A percentile compares a stretch with the other conserved stretches of the same genome.
These are phyloP conservation scores for Scaptomyza hsui DNA, from an alignment of 1,140 invertebrate genomes.

Conservation along the genomic window DNA sequence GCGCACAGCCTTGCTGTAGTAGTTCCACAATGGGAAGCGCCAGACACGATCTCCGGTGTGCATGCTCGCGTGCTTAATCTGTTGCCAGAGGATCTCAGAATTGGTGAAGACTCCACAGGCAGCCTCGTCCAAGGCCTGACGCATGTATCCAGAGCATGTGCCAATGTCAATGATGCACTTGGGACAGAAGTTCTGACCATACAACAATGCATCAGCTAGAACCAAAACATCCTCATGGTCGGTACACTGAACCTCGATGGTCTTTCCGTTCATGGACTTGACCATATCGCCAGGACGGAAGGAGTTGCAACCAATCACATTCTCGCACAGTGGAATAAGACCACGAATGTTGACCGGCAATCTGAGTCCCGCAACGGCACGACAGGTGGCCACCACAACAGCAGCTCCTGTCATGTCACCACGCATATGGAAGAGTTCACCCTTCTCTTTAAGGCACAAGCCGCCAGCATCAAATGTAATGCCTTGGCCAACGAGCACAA, in stretches of 20 bases:
- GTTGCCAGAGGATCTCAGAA: constrained; percentile 87
- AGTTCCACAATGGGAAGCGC: constrained; percentile 94
- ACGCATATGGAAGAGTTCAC: constrained; percentile 89
- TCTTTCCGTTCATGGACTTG: constrained; percentile 93
- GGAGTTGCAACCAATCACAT: constrained; percentile 92
- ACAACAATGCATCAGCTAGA: constrained; percentile 93
- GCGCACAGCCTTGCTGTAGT: constrained; percentile 89
- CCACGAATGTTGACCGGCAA: constrained; percentile 91
- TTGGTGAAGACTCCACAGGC: constrained; percentile 94
- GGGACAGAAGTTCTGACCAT: constrained; percentile 88
- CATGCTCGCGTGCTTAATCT: constrained; percentile 87
- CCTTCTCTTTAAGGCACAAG: constrained; percentile 84
- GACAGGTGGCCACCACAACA: constrained; percentile 90
- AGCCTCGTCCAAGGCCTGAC: constrained; percentile 88
- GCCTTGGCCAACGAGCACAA: constrained; percentile 93
- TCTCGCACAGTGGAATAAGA: constrained; percentile 93
- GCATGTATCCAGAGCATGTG: constrained; percentile 92
- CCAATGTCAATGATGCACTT: constrained; percentile 90
- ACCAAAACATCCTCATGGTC: constrained; percentile 96
- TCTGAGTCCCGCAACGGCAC: constrained; percentile 89
- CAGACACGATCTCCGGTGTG: constrained; percentile 94
- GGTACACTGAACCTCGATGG: constrained; percentile 94
- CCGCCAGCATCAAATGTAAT: constrained; percentile 96
- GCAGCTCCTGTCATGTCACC: constrained; percentile 97
- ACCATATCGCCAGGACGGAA: constrained; percentile 95